phyloP scores from a whole-genome alignment of 2,888 invertebrate genomes.

The Caenorhabditis doughertyi region DNA sequence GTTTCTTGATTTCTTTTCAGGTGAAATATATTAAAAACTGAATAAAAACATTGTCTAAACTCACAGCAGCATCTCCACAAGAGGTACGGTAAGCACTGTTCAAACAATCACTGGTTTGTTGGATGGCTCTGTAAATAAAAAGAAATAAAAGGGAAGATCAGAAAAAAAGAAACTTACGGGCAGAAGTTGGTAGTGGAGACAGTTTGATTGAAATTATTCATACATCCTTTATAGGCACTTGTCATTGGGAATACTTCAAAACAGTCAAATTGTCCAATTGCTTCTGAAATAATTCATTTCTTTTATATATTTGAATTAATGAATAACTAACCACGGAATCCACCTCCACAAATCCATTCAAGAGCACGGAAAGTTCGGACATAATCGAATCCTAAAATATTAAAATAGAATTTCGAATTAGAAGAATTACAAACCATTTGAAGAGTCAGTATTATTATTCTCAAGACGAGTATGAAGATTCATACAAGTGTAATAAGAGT shows the following conservation, averaged over 20 bases:
- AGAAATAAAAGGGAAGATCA: too few species aligned
- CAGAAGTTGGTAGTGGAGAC: constrained; percentile 65
- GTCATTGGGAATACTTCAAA: constrained; percentile 44
- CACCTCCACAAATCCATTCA: constrained; percentile 73
- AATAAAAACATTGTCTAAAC: constrained; percentile 1
- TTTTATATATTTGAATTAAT: neutral
- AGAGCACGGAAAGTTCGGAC: constrained; percentile 68
- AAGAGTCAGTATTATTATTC: constrained; percentile 47
- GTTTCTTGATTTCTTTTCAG: neutral
- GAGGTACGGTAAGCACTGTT: constrained; percentile 57
- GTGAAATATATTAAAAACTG: neutral
- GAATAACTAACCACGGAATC: constrained; percentile 65
- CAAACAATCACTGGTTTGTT: constrained; percentile 61
- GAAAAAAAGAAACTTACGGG: constrained; percentile 53
- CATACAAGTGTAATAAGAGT: constrained; percentile 70
- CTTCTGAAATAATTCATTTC: constrained; percentile 46
- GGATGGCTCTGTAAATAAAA: constrained; percentile 66
- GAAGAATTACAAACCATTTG: constrained; percentile 43
- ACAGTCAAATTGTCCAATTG: constrained; percentile 57
- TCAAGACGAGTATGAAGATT: constrained; percentile 66
- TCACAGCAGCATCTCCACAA: constrained; percentile 52
- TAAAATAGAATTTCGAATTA: neutral
- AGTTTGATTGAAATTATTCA: constrained; percentile 60
- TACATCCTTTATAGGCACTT: constrained; percentile 49
- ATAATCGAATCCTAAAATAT: constrained; percentile 66